phyloP scores from a whole-genome alignment of 1,140 invertebrate genomes.

The Lysiphlebus fabarum region DNA sequence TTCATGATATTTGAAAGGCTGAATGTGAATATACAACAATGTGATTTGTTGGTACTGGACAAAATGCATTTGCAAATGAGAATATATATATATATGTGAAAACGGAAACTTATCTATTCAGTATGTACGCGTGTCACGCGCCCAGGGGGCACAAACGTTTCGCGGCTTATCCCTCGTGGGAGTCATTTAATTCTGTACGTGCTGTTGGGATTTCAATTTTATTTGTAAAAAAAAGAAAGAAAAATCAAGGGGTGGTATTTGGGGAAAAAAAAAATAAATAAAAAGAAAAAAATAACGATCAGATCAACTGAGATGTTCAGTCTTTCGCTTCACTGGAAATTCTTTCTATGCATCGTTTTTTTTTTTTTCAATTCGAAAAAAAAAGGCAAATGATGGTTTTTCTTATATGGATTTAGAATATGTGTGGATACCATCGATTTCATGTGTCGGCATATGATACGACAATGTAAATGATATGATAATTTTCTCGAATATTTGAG shows the following conservation, averaged over 20 bases:
- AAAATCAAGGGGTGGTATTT: too few species aligned
- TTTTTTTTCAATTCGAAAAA: too few species aligned
- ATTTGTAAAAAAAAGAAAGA: not conserved
- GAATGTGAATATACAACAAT: not conserved
- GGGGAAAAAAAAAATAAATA: too few species aligned
- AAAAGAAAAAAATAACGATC: too few species aligned
- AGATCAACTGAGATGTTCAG: too few species aligned
- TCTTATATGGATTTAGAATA: too few species aligned
- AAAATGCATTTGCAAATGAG: not conserved
- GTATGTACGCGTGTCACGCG: slow-evolving; percentile 24
- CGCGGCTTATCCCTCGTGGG: slow-evolving; percentile 25
- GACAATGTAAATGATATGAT: too few species aligned
- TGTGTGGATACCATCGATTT: too few species aligned
- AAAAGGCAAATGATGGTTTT: too few species aligned
- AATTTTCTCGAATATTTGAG: not conserved
- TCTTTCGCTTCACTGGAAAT: too few species aligned
- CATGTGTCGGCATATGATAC: too few species aligned
- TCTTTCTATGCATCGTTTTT: too few species aligned
- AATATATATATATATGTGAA: slow-evolving; percentile 16
- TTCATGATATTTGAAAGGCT: not conserved
- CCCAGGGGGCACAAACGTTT: slow-evolving; percentile 1
- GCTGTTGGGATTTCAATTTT: slow-evolving; percentile 26
- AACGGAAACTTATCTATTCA: slow-evolving; percentile 24
- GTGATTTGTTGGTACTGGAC: not conserved
- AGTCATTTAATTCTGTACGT: slow-evolving; percentile 26